Evolutionary conservation across 2,888 invertebrate species (phyloP), one percentile per base, ranked within the genome.

Genomic region (Hirtodrosophila trivittata): DNA sequence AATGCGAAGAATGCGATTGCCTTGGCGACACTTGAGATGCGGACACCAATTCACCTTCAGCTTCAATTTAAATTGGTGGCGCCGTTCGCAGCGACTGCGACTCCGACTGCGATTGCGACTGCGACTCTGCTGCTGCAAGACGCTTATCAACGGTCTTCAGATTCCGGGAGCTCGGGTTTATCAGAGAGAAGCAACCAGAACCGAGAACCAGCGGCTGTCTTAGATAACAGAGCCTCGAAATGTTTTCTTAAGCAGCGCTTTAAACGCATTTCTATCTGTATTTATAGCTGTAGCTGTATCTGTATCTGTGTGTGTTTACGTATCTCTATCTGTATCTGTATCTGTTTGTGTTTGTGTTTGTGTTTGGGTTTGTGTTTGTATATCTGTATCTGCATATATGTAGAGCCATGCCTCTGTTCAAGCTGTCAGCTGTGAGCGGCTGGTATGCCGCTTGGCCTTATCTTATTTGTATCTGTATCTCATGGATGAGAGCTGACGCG

Each of bases 11-110:
- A 77, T 66, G 83, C 58, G 60, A 55, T 60, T 58, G 82, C 82
- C 82, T 81, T 81, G 76, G 43, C 57, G 78, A 73, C 77, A 67
- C 75, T 62, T 25, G 28, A 60, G 63, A 60, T 55, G 68, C 54
- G 55, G 14, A 56, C 56, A 30, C 32, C 41, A 51, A 71, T 32
- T 86, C 70, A 80, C 80, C 80, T 80, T 80, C 86, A 77, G 83
- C 37, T 59, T 66, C 86, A 87, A 87, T 80, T 87, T 52, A 55
- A 49, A 39, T 30, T 37, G 21, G 32, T 41, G 50, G 25, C 46
- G 35, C 16, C 43, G 38, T 12, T 6, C 4, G 25, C 25, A 25
- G n/a, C 42, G 10, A 14, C 50, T 14, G 12, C 35, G 39, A 47
- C 38, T 42, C 16, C 38, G 38, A 38, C 55, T 7, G 16, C 58